Conservation (phyloP, 2,888 invertebrate genomes). For the Trichopoda pennipes region DNA sequence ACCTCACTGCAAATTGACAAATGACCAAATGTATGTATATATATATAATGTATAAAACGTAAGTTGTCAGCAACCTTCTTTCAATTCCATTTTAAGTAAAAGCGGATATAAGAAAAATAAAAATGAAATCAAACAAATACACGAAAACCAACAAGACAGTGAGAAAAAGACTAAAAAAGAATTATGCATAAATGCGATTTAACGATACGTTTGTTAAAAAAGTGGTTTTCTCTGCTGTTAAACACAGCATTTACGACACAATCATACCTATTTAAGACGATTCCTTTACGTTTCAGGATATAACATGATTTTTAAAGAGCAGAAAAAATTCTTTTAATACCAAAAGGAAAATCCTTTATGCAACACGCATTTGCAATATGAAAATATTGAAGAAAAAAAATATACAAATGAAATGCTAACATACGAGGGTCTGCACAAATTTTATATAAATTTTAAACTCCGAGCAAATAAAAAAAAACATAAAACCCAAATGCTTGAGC, state of each 20-base stretch:
- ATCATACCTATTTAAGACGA: constrained; percentile 18
- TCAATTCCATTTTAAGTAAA: not conserved
- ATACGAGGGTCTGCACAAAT: constrained; percentile 17
- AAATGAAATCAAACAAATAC: constrained; percentile 5
- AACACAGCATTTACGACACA: constrained; percentile 45
- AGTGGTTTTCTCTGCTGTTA: constrained; percentile 22
- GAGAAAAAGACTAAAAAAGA: constrained; percentile 7
- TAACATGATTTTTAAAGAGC: constrained; percentile 28
- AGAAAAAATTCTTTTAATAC: not conserved
- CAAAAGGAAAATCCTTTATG: constrained; percentile 33
- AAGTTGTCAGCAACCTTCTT: too few relatives aligned
- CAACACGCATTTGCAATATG: constrained; percentile 42
- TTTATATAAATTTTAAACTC: too few relatives aligned
- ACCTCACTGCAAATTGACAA: too few relatives aligned
- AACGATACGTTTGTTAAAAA: constrained; percentile 49
- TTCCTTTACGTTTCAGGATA: not conserved
- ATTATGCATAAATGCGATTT: constrained; percentile 61
- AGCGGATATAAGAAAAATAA: not conserved
- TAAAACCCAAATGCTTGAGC: too few relatives aligned
- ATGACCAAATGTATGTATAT: too few relatives aligned
- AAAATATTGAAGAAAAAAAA: constrained; percentile 34
- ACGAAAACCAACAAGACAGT: constrained; percentile 5
- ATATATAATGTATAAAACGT: too few relatives aligned
- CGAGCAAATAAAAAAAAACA: too few relatives aligned
- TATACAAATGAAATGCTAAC: not conserved